These are phyloP conservation scores for Polia nebulosa DNA, from an alignment of 2,888 invertebrate genomes.

Conservation along the genomic window DNA sequence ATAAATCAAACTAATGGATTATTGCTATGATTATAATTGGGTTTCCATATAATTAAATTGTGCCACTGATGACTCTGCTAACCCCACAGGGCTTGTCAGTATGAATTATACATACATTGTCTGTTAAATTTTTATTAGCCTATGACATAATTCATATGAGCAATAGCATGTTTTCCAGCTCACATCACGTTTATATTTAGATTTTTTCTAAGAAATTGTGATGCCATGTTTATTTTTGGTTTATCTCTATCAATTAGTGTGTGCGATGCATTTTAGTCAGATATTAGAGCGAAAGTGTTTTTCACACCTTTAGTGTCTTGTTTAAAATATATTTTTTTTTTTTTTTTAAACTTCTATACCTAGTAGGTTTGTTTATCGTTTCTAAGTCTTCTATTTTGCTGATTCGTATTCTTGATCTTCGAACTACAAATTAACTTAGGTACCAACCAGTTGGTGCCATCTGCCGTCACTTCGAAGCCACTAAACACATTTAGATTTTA, in stretches of 20 bases:
- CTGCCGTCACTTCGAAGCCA: conserved; percentile 4
- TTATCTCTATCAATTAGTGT: conserved; percentile 39
- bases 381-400: not conserved
- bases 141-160: conserved; percentile 58
- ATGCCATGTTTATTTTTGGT: conserved; percentile 67
- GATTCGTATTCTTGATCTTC: not conserved
- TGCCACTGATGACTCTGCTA: conserved; percentile 8
- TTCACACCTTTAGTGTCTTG: not conserved
- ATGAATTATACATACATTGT: conserved; percentile 23
- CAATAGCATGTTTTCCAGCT: conserved; percentile 53
- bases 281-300: not conserved
- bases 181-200: conserved; percentile 72
- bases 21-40: not conserved
- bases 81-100: conserved; percentile 1
- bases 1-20: not conserved
- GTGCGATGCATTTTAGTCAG: conserved; percentile 29
- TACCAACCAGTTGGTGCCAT: conserved; percentile 13
- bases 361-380: not conserved
- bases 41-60: not conserved
- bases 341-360: no score
- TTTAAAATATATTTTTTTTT: not conserved
- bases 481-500: conserved; percentile 37
- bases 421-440: not conserved
- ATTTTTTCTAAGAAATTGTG: conserved; percentile 63
- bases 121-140: conserved; percentile 45